Conservation (phyloP, 1,140 invertebrate genomes). For the Drosophila lowei region DNA sequence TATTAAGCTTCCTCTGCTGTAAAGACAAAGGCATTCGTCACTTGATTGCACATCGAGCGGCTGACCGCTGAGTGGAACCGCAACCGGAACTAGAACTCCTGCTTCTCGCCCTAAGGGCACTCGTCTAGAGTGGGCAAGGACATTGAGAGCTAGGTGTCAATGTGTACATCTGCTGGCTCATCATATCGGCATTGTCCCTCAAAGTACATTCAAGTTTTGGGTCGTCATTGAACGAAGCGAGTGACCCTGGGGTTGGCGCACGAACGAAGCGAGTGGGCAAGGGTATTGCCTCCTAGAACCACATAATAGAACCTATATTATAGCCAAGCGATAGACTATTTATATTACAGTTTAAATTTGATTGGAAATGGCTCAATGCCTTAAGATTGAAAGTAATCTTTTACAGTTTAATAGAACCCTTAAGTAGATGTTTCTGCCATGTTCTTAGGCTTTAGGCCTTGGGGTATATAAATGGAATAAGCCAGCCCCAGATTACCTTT, state of each 20-base stretch:
- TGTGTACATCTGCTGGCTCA: conserved; percentile 77
- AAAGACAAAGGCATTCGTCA: conserved; percentile 19
- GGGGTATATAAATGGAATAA: too few species aligned
- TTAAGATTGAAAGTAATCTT: too few species aligned
- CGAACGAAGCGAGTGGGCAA: too few species aligned
- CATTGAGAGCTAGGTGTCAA: conserved; percentile 58
- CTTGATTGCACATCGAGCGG: too few species aligned
- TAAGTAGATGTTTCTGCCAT: not conserved
- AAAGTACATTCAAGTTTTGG: conserved; percentile 23
- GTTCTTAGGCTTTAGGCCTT: too few species aligned
- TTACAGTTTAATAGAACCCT: not conserved
- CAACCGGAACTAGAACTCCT: conserved; percentile 1
- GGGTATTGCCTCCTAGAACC: too few species aligned
- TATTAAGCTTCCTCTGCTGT: conserved; percentile 25
- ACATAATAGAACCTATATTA: not conserved
- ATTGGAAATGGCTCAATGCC: too few species aligned
- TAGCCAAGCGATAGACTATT: conserved; percentile 1
- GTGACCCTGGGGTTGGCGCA: too few species aligned
- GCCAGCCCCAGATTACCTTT: too few species aligned
- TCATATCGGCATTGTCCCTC: conserved; percentile 73
- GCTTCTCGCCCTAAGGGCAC: conserved; percentile 14
- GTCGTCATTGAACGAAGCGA: too few species aligned
- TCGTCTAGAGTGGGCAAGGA: conserved; percentile 23
- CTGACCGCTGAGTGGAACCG: not conserved
- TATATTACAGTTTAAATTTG: conserved; percentile 6